Evolutionary conservation across 2,888 invertebrate genomes (phyloP).

Genomic region (Hymenopus coronatus): DNA sequence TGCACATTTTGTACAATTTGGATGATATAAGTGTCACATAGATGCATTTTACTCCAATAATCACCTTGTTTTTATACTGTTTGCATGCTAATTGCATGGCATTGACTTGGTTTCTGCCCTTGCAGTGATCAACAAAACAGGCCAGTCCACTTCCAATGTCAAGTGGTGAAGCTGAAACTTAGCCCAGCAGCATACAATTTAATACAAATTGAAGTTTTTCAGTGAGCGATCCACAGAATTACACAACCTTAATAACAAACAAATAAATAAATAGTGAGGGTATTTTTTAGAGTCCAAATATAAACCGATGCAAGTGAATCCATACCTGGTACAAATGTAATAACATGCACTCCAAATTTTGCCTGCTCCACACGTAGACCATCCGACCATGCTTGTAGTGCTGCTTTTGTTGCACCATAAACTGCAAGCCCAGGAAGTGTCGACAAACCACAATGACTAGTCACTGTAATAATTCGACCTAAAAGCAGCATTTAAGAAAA

Average conservation of each 20-base stretch:
- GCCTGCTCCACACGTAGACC: conserved; percentile 70
- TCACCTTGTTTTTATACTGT: too few relatives aligned
- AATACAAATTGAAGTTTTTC: neutral
- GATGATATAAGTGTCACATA: too few relatives aligned
- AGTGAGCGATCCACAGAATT: neutral
- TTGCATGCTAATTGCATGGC: too few relatives aligned
- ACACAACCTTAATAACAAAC: neutral
- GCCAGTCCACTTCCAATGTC: too few relatives aligned
- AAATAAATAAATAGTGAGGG: neutral
- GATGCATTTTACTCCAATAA: too few relatives aligned
- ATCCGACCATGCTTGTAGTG: conserved; percentile 68
- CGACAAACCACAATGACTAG: conserved; percentile 76
- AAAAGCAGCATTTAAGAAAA: conserved; percentile 5
- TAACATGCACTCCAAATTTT: conserved; percentile 67
- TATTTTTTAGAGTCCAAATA: neutral
- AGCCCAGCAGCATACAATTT: neutral
- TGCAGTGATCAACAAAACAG: too few relatives aligned
- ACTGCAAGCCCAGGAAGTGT: conserved; percentile 70
- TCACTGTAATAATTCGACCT: conserved; percentile 75
- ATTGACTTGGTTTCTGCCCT: too few relatives aligned
- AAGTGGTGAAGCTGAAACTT: too few relatives aligned
- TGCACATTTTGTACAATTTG: too few relatives aligned
- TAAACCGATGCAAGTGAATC: neutral
- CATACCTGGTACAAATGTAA: conserved; percentile 73
- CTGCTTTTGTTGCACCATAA: conserved; percentile 82